These are phyloP conservation scores for Helarctos malayanus DNA, from an alignment of 2,797 vertebrate species.

Conservation along the genomic window DNA sequence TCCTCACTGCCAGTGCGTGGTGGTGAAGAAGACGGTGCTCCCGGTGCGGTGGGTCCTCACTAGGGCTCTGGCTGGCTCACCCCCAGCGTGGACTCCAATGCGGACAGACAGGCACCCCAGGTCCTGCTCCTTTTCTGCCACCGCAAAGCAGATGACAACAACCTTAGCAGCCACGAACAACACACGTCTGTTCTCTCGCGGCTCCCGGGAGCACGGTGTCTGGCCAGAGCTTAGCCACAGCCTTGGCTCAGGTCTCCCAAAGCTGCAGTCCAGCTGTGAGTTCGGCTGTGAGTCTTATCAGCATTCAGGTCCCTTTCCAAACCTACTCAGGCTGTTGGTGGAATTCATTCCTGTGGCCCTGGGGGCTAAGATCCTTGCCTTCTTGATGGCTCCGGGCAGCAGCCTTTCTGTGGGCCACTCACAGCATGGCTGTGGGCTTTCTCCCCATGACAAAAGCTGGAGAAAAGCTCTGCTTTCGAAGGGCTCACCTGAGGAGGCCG, in stretches of 20 bases:
- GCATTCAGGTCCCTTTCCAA: background rate
- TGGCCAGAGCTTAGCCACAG: no score
- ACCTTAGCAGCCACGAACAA: background rate
- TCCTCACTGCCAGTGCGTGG: fast-evolving
- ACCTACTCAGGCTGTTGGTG: background rate
- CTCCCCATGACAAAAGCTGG: background rate
- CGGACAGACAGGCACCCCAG: fast-evolving
- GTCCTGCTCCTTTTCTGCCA: fast-evolving
- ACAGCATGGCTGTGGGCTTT: background rate
- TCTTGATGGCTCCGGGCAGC: background rate
- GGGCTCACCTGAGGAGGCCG: background rate
- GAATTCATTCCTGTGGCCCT: background rate
- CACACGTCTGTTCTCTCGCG: background rate
- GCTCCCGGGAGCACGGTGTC: background rate
- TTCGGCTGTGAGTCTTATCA: no score
- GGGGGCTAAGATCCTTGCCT: background rate
- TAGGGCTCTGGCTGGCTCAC: fast-evolving
- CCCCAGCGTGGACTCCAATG: fast-evolving
- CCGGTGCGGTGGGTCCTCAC: fast-evolving
- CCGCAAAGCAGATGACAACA: background rate
- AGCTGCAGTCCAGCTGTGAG: background rate
- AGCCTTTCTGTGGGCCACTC: background rate
- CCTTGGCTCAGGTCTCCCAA: background rate
- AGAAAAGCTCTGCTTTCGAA: background rate
- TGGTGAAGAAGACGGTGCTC: no score